These are phyloP conservation scores for Nettapus auritus DNA, from an alignment of 2,113 vertebrate species.

Conservation along the genomic window DNA sequence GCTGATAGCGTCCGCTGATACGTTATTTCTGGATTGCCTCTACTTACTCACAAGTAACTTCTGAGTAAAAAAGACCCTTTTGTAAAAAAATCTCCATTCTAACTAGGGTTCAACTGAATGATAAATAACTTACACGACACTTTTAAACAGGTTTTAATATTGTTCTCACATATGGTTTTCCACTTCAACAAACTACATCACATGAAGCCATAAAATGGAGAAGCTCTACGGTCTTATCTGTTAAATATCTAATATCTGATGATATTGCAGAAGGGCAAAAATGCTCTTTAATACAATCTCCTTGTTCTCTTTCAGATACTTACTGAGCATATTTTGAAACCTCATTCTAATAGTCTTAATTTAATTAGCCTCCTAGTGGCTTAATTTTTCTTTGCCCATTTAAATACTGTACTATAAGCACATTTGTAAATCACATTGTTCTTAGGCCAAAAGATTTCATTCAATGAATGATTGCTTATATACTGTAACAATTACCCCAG, in stretches of 20 bases:
- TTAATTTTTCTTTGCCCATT: slow-evolving; percentile 61
- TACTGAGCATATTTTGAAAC: slow-evolving; percentile 53
- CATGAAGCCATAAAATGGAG: not conserved
- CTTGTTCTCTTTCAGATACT: slow-evolving; percentile 30
- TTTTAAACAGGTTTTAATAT: not conserved
- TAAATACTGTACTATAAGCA: slow-evolving; percentile 57
- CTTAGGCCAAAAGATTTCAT: slow-evolving; percentile 33
- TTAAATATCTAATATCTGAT: slow-evolving; percentile 8
- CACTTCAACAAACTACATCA: not conserved
- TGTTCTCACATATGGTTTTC: not conserved
- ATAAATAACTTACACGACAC: not conserved
- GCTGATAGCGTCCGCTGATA: not conserved
- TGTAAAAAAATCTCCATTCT: not conserved
- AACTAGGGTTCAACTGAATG: not conserved
- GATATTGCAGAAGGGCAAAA: slow-evolving; percentile 11
- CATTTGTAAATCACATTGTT: slow-evolving; percentile 49
- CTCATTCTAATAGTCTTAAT: slow-evolving; percentile 13
- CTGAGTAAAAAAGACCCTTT: not conserved
- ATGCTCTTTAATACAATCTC: not conserved
- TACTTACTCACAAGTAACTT: not conserved
- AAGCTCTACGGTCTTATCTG: not conserved
- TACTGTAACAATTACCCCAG: slow-evolving; percentile 37
- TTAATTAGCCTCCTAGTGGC: slow-evolving; percentile 53
- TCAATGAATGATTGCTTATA: slow-evolving; percentile 47
- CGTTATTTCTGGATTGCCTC: not conserved